These are phyloP conservation scores for Balanococcus diminutus DNA, from an alignment of 2,888 invertebrate genomes.

Conservation along the genomic window DNA sequence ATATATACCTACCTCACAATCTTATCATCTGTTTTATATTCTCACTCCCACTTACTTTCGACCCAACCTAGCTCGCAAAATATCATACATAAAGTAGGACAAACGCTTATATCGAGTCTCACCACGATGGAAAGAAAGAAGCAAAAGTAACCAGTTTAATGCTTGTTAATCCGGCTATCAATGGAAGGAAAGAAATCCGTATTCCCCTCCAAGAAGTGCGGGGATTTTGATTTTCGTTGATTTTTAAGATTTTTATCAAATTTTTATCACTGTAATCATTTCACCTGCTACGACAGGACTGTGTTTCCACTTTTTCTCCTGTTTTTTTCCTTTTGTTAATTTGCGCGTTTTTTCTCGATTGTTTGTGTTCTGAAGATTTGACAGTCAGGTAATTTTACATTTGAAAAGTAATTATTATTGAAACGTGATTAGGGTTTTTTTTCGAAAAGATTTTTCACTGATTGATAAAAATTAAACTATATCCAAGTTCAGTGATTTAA, in stretches of 20 bases:
- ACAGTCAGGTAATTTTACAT: not conserved
- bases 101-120: slow-evolving; percentile 26
- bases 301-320: not conserved
- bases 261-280: not conserved
- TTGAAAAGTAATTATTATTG: not conserved
- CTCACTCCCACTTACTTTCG: slow-evolving; percentile 47
- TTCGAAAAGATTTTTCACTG: no score
- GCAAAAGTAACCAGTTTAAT: slow-evolving; percentile 42
- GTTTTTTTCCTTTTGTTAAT: slow-evolving; percentile 54
- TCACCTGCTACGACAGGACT: not conserved
- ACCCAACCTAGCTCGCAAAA: slow-evolving; percentile 52
- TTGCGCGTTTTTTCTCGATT: not conserved
- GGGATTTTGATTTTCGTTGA: slow-evolving; percentile 33
- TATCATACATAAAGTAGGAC: slow-evolving; percentile 49
- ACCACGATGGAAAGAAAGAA: slow-evolving; percentile 18
- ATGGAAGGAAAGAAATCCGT: slow-evolving; percentile 2
- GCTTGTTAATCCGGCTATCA: not conserved
- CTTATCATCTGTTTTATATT: not conserved
- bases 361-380: not conserved
- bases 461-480: no score
- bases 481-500: no score
- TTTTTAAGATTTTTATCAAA: slow-evolving; percentile 27
- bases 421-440: not conserved
- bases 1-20: not conserved
- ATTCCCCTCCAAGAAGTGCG: not conserved